phyloP scores from a whole-genome alignment of 2,797 vertebrate species.

The Phoxinus dragarum region DNA sequence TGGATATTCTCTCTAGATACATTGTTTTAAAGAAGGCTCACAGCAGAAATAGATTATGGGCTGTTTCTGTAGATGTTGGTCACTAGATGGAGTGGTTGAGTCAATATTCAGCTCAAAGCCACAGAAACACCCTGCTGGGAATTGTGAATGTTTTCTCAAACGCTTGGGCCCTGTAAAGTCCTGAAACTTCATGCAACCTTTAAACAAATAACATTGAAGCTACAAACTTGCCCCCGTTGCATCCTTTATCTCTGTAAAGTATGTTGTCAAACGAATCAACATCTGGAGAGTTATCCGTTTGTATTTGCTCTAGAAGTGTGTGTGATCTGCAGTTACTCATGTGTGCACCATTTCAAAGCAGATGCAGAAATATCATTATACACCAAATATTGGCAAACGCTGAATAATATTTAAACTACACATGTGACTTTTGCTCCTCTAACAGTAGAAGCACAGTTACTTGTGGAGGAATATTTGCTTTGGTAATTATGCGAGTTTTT shows the following conservation, averaged over 20 bases:
- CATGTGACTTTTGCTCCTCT: too few species aligned
- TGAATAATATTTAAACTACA: not conserved
- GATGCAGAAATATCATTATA: not conserved
- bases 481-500: too few species aligned
- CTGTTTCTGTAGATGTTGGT: not conserved
- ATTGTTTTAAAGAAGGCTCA: not conserved
- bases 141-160: too few species aligned
- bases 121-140: not conserved
- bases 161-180: too few species aligned
- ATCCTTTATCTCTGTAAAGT: not conserved
- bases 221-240: not conserved
- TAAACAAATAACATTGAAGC: not conserved
- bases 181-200: not conserved
- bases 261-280: not conserved
- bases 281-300: not conserved
- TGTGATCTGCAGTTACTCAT: too few species aligned
- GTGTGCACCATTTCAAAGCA: not conserved
- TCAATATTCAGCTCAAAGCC: not conserved
- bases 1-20: not conserved
- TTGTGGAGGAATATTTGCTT: too few species aligned
- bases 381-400: not conserved
- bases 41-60: not conserved
- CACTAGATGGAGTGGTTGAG: constrained; percentile 10
- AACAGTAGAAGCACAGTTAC: too few species aligned
- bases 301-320: not conserved